Conservation (phyloP, 2,888 invertebrate genomes). For the Pterobdella sp. region DNA sequence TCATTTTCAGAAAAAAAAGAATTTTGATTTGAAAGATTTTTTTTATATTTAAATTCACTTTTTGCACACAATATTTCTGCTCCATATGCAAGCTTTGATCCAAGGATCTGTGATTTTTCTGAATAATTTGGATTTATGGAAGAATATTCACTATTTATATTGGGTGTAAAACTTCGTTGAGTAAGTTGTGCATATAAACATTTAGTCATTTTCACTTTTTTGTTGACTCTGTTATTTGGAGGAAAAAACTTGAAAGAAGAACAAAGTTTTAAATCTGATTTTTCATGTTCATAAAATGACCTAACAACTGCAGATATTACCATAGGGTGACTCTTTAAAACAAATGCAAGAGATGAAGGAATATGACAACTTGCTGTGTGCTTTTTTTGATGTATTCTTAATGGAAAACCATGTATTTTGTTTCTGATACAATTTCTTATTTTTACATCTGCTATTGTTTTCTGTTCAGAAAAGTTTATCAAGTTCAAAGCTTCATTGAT, state of each 20-base stretch:
- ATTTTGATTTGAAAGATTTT: not conserved
- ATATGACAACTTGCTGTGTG: not conserved
- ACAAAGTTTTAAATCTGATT: not conserved
- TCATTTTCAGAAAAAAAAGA: not conserved
- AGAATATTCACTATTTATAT: not conserved
- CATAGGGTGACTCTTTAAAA: not conserved
- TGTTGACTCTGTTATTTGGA: not conserved
- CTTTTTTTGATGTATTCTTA: not conserved
- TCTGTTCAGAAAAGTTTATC: not conserved
- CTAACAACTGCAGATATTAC: not conserved
- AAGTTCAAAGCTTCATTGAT: not conserved
- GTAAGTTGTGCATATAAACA: not conserved
- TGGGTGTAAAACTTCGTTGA: not conserved
- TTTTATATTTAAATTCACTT: not conserved
- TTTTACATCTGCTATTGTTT: not conserved
- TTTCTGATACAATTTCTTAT: not conserved
- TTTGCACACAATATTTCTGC: not conserved
- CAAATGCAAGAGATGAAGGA: not conserved
- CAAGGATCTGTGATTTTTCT: not conserved
- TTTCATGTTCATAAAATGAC: not conserved
- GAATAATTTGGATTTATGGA: not conserved
- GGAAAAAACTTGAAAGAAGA: not conserved
- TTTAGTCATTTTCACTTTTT: not conserved
- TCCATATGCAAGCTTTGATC: not conserved
- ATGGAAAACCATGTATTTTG: not conserved